phyloP scores from a whole-genome alignment of 1,140 invertebrate species.

The Drosophila lacteicornis region DNA sequence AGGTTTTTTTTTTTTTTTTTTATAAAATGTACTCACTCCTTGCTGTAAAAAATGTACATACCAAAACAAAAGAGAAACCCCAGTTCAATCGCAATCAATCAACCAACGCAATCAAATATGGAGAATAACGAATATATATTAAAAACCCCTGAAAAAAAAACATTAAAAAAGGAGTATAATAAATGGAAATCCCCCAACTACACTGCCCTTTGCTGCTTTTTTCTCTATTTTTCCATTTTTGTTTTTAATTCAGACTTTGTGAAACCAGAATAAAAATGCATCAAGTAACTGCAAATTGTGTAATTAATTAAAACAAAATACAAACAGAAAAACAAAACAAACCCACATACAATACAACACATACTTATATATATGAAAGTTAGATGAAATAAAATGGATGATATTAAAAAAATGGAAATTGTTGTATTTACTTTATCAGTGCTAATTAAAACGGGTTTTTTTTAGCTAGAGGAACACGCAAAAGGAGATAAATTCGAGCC shows the following conservation, averaged over 20 bases:
- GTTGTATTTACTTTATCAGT: too few relatives aligned
- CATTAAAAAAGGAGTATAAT: not conserved
- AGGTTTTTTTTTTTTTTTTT: constrained; percentile 32
- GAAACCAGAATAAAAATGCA: constrained; percentile 12
- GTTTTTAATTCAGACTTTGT: constrained; percentile 15
- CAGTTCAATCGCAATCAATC: constrained; percentile 22
- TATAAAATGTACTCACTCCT: constrained; percentile 12
- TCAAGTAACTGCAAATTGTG: constrained; percentile 42
- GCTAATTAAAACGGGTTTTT: too few relatives aligned
- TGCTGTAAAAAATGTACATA: constrained; percentile 59
- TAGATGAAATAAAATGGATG: constrained; percentile 68
- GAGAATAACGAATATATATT: not conserved
- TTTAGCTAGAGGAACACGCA: too few relatives aligned
- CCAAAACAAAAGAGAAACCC: constrained; percentile 5
- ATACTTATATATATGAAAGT: constrained; percentile 67
- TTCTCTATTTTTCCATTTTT: constrained; percentile 2
- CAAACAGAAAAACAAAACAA: constrained; percentile 20
- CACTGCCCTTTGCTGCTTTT: constrained; percentile 23
- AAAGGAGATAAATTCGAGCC: too few relatives aligned
- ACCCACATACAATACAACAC: constrained; percentile 47
- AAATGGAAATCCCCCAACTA: constrained; percentile 9
- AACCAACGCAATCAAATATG: constrained; percentile 15
- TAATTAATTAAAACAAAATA: constrained; percentile 30
- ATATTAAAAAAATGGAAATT: constrained; percentile 27
- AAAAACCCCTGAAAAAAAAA: not conserved